A percentile compares a stretch with the other conserved stretches of the same genome.
Conservation (phyloP, 2,113 vertebrate species). For the Capreolus pygargus region DNA sequence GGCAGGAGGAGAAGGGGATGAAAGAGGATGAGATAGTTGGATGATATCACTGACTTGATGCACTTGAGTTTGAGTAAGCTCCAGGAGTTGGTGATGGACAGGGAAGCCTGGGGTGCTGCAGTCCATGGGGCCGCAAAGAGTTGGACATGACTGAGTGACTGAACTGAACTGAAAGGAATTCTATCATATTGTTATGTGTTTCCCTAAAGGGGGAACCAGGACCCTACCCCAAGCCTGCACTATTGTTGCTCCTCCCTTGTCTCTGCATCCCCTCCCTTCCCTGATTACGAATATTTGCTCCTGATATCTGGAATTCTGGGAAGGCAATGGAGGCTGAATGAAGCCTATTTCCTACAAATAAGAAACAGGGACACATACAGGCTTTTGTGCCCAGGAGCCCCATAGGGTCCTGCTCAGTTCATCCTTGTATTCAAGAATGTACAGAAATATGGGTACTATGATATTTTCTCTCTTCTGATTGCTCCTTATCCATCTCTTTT, state of each 20-base stretch:
- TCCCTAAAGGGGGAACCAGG: not conserved
- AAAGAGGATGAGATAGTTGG: not conserved
- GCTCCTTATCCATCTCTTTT: not conserved
- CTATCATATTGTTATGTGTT: not conserved
- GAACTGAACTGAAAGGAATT: not conserved
- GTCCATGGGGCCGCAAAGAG: not conserved
- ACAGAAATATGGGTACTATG: not conserved
- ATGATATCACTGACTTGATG: not conserved
- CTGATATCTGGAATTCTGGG: not conserved
- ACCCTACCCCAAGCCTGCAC: not conserved
- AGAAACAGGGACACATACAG: not conserved
- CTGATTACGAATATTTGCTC: not conserved
- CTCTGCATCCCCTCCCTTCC: not conserved
- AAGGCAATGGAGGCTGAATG: not conserved
- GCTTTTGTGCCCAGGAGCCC: not conserved
- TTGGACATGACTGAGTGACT: not conserved
- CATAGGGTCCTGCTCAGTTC: not conserved
- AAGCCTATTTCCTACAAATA: not conserved
- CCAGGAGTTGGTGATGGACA: not conserved
- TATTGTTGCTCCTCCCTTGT: not conserved
- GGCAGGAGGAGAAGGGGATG: rapidly evolving
- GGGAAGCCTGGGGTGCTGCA: rapidly evolving
- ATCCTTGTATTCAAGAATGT: not conserved
- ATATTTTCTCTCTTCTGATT: not conserved
- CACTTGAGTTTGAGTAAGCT: not conserved